These are phyloP conservation scores for Dendrolimus houi DNA, from an alignment of 2,888 invertebrate species.

Conservation along the genomic window DNA sequence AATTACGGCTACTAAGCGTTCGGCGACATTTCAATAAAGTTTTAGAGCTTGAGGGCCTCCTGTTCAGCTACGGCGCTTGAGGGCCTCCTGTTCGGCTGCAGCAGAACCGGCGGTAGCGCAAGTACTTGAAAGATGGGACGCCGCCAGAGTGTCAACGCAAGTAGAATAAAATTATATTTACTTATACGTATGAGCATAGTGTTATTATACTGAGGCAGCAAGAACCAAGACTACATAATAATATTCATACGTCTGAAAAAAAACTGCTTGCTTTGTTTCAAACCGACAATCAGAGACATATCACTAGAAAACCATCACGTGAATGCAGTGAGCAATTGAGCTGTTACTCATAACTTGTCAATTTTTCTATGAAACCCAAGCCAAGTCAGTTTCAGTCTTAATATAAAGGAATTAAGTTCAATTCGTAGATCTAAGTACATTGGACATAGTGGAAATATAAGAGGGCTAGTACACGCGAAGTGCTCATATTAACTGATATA, in stretches of 20 bases:
- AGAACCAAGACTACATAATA: no score
- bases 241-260: neutral
- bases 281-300: neutral
- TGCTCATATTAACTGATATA: neutral
- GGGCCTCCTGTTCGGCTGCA: no score
- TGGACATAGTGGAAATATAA: neutral
- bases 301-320: neutral
- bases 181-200: no score
- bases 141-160: no score
- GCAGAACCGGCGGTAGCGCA: no score
- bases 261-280: neutral
- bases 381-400: neutral
- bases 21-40: no score
- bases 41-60: no score
- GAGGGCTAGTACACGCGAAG: neutral
- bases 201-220: no score
- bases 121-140: no score
- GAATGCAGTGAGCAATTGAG: neutral
- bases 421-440: neutral
- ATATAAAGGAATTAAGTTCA: neutral
- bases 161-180: no score
- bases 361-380: neutral
- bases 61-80: no score
- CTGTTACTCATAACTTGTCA: neutral
- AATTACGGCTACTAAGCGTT: no score